Evolutionary conservation across 1,140 invertebrate genomes (phyloP).

Genomic region (Nymphalis io): DNA sequence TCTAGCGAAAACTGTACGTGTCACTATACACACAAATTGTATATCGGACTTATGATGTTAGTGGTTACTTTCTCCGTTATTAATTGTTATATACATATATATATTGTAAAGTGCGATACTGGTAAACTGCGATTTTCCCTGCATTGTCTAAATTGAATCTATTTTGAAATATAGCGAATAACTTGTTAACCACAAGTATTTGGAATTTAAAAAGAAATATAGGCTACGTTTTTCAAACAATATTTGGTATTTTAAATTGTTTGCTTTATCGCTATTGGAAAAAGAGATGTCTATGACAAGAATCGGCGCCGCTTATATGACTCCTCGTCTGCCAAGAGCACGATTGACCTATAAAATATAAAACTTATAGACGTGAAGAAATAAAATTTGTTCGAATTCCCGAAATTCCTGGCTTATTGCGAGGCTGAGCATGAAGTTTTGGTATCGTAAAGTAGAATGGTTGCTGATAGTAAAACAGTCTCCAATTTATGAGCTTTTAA

Average conservation of each 20-base stretch:
- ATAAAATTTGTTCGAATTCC: constrained; percentile 29
- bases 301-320: constrained; percentile 35
- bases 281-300: constrained; percentile 36
- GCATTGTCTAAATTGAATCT: neutral
- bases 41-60: no score
- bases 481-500: constrained; percentile 7
- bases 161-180: neutral
- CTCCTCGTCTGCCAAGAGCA: constrained; percentile 38
- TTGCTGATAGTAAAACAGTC: constrained; percentile 10
- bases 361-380: constrained; percentile 29
- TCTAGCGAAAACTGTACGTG: neutral
- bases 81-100: neutral
- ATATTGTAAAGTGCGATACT: no score
- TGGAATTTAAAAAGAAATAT: neutral
- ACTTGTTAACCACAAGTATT: neutral
- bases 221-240: neutral
- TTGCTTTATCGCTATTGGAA: constrained; percentile 21
- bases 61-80: neutral
- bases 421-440: constrained; percentile 2
- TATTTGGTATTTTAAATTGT: constrained; percentile 2
- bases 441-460: constrained; percentile 12
- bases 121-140: neutral
- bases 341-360: constrained; percentile 41
- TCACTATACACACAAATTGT: neutral
- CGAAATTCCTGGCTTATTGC: constrained; percentile 17